Percentiles rank a stretch among this genome's conserved stretches.
phyloP scores from a whole-genome alignment of 2,888 invertebrate species.

The Drosophila antonietae region DNA sequence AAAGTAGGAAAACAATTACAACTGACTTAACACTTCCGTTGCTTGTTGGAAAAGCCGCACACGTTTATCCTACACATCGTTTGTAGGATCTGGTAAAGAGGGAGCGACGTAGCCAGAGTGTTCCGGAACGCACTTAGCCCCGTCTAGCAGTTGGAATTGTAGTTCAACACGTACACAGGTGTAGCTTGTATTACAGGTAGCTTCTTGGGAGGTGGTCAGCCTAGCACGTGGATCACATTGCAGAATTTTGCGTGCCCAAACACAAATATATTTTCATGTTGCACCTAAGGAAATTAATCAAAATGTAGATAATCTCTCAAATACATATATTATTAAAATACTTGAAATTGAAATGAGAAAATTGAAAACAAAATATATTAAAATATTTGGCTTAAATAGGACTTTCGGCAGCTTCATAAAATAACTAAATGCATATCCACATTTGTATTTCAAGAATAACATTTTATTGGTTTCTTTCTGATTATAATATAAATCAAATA shows the following conservation, averaged over 20 bases:
- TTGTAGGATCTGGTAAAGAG: background rate
- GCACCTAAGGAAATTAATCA: background rate
- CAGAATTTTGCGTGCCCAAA: no score
- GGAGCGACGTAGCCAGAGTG: constrained; percentile 1
- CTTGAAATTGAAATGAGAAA: no score
- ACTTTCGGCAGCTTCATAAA: no score
- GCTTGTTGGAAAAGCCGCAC: constrained; percentile 71
- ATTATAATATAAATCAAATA: constrained; percentile 46
- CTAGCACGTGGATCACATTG: background rate
- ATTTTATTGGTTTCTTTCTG: constrained; percentile 59
- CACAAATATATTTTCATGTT: no score
- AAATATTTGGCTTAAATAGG: no score
- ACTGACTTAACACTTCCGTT: constrained; percentile 80
- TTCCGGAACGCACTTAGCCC: constrained; percentile 58
- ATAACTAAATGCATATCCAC: background rate
- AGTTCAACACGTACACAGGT: constrained; percentile 71
- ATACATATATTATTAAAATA: background rate
- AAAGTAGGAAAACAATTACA: constrained; percentile 77
- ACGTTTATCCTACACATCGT: constrained; percentile 54
- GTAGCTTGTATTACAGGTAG: constrained; percentile 9
- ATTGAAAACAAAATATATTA: no score
- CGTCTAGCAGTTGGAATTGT: constrained; percentile 67
- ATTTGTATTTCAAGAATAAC: constrained; percentile 37
- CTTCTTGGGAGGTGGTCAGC: constrained; percentile 13
- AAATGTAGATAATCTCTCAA: background rate